Evolutionary conservation across 1,140 invertebrate genomes (phyloP).

Genomic region (Caenorhabditis inopinata): DNA sequence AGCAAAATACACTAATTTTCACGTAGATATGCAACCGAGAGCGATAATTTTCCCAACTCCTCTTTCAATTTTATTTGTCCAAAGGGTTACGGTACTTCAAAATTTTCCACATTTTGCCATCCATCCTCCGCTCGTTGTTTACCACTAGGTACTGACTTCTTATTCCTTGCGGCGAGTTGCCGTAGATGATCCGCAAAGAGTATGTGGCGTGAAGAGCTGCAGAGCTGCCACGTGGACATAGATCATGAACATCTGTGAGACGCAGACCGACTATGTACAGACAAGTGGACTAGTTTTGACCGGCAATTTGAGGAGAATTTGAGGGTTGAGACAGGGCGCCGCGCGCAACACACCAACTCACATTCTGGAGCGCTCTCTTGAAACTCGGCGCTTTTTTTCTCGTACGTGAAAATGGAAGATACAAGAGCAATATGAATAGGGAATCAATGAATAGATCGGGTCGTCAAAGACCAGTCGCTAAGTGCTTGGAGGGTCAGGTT

Average conservation of each 20-base stretch:
- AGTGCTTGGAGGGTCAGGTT: neutral
- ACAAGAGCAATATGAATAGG: neutral
- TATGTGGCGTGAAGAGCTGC: neutral
- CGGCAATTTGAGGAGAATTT: constrained; percentile 37
- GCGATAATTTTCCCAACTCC: neutral
- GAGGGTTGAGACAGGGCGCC: constrained; percentile 20
- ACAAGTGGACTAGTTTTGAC: constrained; percentile 42
- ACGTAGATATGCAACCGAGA: too few relatives aligned
- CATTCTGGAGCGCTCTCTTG: neutral
- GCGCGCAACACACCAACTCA: constrained; percentile 9
- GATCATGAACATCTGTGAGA: neutral
- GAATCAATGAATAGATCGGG: neutral
- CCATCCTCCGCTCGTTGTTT: constrained; percentile 26
- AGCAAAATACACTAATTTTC: too few relatives aligned
- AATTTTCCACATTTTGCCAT: constrained; percentile 23
- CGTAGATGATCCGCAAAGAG: neutral
- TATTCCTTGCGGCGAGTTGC: constrained; percentile 11
- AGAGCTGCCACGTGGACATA: neutral
- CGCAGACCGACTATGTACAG: constrained; percentile 3
- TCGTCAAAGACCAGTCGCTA: constrained; percentile 29
- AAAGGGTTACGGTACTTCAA: constrained; percentile 20
- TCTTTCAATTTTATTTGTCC: constrained; percentile 27
- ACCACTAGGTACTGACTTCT: constrained; percentile 16
- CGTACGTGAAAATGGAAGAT: neutral
- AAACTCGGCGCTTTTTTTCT: constrained; percentile 21